Base-by-base conservation (phyloP, 2,888 invertebrate genomes). In the Aleiodes leptofemur region DNA sequence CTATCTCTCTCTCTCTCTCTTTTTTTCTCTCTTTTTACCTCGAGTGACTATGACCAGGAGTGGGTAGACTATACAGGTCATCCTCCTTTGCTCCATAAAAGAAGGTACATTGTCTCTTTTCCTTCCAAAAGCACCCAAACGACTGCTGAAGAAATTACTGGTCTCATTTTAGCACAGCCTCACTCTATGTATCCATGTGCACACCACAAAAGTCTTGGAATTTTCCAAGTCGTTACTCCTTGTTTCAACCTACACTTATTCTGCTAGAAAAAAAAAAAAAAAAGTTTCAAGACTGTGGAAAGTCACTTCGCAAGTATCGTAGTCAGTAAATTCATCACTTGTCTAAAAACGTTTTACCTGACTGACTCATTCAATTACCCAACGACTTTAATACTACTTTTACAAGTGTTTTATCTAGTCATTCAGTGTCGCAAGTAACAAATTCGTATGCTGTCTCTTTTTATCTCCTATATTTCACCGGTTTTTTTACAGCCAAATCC, bases 141-240 rank as follows among this genome's bases (percentile, higher is more conserved):
- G 64, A 64, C 64, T 64, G 23, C 66, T 23, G 8, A 76, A 72
- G 69, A 78, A 79, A 79, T 73, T 78, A 80, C 76, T 72, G 76
- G 76, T 77, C 69, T 71, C 50, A 69, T 69, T 74, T 71, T 66
- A 76, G 70, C 64, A 59, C 56, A 57, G 69, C 23, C 48, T 34
- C 9, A 59, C 31, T n/a, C 50, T 50, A 31, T 38, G 16, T 53
- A 55, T 23, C 51, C 69, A 34, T 53, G 69, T 59, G 64, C 43
- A 48, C 64, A 59, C 38, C 31, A 43, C 13, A 79, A 2, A 23
- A 71, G 72, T 69, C 64, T 70, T 53, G 56, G 74, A 78, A 83
- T 80, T 82, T 82, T 83, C 80, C 78, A 78, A 72, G 57, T 76
- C 79, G 79, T 82, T 83, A 75, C 69, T 78, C 64, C 57, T 78